phyloP scores from a whole-genome alignment of 2,113 vertebrate genomes.

The human (Homo sapiens) region GRCh38 chr4:158859001-158859500 shows the following conservation, averaged over 20 bases:
- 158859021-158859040: not conserved
- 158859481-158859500: not conserved
- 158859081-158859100: constrained; percentile 90
- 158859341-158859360: not conserved
- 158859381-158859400: not conserved
- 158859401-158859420: not conserved
- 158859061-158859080: constrained; percentile 92
- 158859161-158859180: constrained; percentile 88
- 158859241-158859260: constrained; percentile 93
- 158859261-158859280: not conserved
- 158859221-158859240: constrained; percentile 93
- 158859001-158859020: not conserved
- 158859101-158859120: constrained; percentile 88
- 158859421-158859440: not conserved
- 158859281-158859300: not conserved
- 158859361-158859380: not conserved
- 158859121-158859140: constrained; percentile 93
- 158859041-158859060: constrained; percentile 81
- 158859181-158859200: constrained; percentile 94
- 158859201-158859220: constrained; percentile 93
- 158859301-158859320: not conserved
- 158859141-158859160: constrained; percentile 90
- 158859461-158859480: not conserved
- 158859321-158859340: not conserved
- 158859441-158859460: not conserved